Percentiles rank a stretch among this genome's conserved stretches.
These are phyloP conservation scores for Notodonta dromedarius DNA, from an alignment of 2,888 invertebrate genomes.

Conservation along the genomic window DNA sequence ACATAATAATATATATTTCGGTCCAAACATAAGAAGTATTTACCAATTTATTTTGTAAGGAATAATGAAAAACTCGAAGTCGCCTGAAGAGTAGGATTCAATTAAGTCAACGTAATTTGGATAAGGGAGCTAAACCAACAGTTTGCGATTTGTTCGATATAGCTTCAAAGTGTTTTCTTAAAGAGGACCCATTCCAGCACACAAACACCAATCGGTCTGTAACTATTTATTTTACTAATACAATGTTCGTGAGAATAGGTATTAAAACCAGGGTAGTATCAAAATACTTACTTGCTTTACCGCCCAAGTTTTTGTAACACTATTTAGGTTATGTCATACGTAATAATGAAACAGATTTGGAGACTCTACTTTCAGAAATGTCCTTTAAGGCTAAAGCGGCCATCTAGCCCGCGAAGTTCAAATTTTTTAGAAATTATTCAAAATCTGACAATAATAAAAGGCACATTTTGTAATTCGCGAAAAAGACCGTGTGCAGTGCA, in stretches of 20 bases:
- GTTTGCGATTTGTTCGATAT: conserved; percentile 6
- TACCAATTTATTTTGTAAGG: neutral
- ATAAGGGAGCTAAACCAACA: conserved; percentile 4
- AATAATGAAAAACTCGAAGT: neutral
- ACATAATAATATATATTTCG: neutral
- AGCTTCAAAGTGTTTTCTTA: conserved; percentile 4
- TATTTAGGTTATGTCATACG: no score
- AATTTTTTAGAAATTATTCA: no score
- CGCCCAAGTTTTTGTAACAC: no score
- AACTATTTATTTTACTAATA: neutral
- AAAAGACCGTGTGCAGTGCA: no score
- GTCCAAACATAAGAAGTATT: neutral
- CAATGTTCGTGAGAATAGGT: neutral
- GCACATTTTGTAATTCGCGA: no score
- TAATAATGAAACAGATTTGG: no score
- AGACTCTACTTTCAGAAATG: no score
- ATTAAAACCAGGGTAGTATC: neutral
- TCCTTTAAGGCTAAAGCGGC: no score
- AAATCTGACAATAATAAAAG: no score
- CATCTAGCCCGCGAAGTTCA: no score
- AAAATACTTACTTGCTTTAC: neutral
- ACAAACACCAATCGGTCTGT: conserved; percentile 7
- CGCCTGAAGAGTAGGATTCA: conserved; percentile 3
- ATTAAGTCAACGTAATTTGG: conserved; percentile 7
- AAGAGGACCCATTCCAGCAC: conserved; percentile 6